phyloP scores from a whole-genome alignment of 2,797 vertebrate genomes.

The Helostoma temminkii region DNA sequence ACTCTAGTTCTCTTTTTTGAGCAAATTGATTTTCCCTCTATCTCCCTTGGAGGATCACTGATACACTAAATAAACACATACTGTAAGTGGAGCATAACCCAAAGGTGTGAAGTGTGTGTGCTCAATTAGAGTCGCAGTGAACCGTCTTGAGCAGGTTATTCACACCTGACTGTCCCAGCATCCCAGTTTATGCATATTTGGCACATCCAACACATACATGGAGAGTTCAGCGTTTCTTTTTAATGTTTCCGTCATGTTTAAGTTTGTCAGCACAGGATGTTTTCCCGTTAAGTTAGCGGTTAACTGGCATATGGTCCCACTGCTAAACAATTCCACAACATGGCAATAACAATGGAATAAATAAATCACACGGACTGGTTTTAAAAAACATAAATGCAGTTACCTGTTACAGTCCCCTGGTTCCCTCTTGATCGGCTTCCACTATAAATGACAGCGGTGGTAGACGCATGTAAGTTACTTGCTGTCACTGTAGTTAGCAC shows the following conservation, averaged over 20 bases:
- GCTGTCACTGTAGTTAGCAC: slow-evolving; percentile 71
- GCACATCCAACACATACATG: too few species aligned
- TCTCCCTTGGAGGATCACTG: too few species aligned
- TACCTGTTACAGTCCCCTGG: slow-evolving; percentile 55
- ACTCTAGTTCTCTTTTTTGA: too few species aligned
- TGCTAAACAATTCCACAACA: background rate
- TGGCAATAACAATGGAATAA: background rate
- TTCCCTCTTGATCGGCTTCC: slow-evolving; percentile 5
- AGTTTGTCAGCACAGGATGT: background rate
- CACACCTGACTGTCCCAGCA: too few species aligned
- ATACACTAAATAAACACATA: too few species aligned
- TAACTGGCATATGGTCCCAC: slow-evolving; percentile 3
- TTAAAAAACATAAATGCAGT: background rate
- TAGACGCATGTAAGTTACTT: slow-evolving; percentile 52
- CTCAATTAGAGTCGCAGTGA: too few species aligned
- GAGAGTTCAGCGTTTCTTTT: too few species aligned
- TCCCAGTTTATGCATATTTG: background rate
- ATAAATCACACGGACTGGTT: background rate
- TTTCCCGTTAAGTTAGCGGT: background rate
- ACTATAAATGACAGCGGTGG: slow-evolving; percentile 40
- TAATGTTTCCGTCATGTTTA: background rate
- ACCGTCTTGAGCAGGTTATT: too few species aligned
- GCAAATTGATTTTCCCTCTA: too few species aligned
- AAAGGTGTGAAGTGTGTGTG: too few species aligned
- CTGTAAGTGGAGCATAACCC: too few species aligned